Evolutionary conservation across 2,888 invertebrate species (phyloP).

Genomic region (Priocnemis perturbator): DNA sequence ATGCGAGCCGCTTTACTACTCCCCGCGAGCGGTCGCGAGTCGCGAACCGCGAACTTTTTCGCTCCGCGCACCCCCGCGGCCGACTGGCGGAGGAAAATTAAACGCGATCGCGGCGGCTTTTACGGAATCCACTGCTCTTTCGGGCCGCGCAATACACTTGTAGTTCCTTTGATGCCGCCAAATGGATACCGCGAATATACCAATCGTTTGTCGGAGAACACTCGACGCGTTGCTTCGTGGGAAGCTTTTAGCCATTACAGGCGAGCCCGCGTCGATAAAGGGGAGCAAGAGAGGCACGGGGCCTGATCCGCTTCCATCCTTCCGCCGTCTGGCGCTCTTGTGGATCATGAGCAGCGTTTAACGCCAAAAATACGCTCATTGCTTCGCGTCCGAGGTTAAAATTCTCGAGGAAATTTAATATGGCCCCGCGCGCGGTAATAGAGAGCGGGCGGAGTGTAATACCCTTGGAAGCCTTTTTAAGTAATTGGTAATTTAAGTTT

Average conservation of each 20-base stretch:
- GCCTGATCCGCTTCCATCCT: neutral
- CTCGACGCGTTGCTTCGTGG: constrained; percentile 34
- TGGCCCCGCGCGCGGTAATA: neutral
- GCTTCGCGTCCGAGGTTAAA: neutral
- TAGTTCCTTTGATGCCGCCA: constrained; percentile 33
- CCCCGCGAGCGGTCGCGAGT: no score
- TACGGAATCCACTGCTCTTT: neutral
- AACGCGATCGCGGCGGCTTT: constrained; percentile 1
- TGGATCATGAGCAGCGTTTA: constrained; percentile 34
- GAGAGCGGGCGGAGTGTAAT: no score
- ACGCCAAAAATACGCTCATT: constrained; percentile 29
- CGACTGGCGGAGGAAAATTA: constrained; percentile 8
- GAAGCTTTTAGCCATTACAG: constrained; percentile 54
- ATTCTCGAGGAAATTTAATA: constrained; percentile 4
- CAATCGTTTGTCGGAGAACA: constrained; percentile 47
- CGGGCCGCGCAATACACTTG: constrained; percentile 19
- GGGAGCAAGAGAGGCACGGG: constrained; percentile 2
- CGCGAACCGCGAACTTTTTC: neutral
- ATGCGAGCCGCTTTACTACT: no score
- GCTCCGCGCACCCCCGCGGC: neutral
- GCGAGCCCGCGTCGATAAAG: constrained; percentile 20
- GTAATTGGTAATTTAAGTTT: no score
- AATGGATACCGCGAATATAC: constrained; percentile 42
- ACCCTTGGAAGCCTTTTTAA: no score
- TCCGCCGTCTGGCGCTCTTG: constrained; percentile 5